These are phyloP conservation scores for Pygmarrhopalites habei DNA, from an alignment of 1,140 invertebrate genomes.

Conservation along the genomic window DNA sequence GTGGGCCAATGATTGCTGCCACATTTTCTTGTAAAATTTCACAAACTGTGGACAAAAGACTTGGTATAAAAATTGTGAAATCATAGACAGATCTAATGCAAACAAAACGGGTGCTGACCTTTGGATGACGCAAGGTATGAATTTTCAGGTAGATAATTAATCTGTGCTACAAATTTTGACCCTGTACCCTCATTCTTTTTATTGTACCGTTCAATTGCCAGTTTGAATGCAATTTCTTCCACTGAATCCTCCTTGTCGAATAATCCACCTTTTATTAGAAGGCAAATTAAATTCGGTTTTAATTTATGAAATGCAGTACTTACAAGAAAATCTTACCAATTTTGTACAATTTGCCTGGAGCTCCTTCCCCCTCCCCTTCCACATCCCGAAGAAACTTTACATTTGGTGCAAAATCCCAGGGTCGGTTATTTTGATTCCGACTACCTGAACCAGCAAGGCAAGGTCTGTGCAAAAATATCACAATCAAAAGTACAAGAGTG, in stretches of 20 bases:
- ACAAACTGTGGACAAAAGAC: conserved; percentile 59
- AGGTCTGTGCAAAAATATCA: no score
- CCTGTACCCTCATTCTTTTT: neutral
- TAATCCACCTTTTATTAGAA: neutral
- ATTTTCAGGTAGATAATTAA: neutral
- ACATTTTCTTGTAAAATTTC: conserved; percentile 73
- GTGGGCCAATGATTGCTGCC: conserved; percentile 87
- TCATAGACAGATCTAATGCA: neutral
- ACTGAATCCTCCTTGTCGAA: neutral
- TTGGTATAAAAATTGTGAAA: neutral
- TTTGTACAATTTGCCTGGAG: no score
- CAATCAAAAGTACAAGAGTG: no score
- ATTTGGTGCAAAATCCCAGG: no score
- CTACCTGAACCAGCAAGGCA: no score
- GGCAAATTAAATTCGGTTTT: no score
- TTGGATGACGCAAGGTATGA: neutral
- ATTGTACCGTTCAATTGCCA: neutral
- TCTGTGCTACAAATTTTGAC: neutral
- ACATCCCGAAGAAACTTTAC: no score
- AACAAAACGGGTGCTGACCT: neutral
- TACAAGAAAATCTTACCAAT: no score
- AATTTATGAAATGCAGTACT: no score
- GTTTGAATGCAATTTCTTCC: neutral
- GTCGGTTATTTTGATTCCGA: no score
- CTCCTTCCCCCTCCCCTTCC: no score